These are phyloP conservation scores for Carlito syrichta DNA, from an alignment of 2,113 vertebrate species.

Conservation along the genomic window DNA sequence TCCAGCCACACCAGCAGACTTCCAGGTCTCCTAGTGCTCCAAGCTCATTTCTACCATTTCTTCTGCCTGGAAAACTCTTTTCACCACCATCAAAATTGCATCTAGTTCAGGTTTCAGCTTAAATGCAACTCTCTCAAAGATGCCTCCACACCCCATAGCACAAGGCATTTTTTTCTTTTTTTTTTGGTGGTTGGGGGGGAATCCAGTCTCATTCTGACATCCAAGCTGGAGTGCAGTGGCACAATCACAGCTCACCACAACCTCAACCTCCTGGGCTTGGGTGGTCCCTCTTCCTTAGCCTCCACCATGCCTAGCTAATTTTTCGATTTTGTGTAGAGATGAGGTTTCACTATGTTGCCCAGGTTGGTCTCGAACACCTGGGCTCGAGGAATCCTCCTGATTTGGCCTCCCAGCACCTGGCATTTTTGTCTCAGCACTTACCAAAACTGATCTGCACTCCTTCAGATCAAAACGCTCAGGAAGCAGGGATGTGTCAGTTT, in stretches of 20 bases:
- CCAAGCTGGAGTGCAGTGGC: too few species aligned
- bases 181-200: too few species aligned
- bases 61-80: background rate
- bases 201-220: too few species aligned
- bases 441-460: background rate
- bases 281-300: too few species aligned
- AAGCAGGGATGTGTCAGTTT: background rate
- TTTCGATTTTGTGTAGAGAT: too few species aligned
- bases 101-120: background rate
- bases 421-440: background rate
- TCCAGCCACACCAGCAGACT: rapidly evolving
- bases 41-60: background rate
- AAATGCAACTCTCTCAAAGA: background rate
- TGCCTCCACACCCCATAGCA: background rate
- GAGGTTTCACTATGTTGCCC: too few species aligned
- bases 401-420: background rate
- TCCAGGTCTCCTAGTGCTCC: background rate
- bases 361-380: too few species aligned
- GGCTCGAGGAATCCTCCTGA: too few species aligned
- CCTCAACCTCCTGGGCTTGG: too few species aligned
- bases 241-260: too few species aligned
- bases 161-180: too few species aligned
- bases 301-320: too few species aligned
- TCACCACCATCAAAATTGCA: background rate
- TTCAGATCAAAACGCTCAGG: background rate